phyloP scores from a whole-genome alignment of 2,113 vertebrate genomes.

The Megaceryle maxima region DNA sequence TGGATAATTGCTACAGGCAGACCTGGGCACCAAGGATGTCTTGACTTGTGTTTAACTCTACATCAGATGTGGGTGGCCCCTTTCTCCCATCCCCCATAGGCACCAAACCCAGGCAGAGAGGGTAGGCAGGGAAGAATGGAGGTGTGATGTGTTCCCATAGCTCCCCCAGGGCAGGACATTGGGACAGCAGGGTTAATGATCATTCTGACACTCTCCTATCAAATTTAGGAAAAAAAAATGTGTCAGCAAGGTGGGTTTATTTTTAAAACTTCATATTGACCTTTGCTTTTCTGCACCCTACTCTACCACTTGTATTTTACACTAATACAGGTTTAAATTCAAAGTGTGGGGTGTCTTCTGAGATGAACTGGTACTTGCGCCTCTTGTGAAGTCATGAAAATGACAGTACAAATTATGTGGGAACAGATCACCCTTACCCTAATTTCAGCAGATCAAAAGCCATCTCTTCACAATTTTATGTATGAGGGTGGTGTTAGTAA shows the following conservation, averaged over 20 bases:
- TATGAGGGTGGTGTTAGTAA: not conserved
- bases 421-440: slow-evolving; percentile 20
- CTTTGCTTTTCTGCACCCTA: not conserved
- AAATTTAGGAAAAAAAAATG: not conserved
- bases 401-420: not conserved
- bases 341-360: not conserved
- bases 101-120: not conserved
- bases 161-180: not conserved
- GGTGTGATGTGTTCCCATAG: not conserved
- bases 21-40: not conserved
- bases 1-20: not conserved
- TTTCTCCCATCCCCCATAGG: not conserved
- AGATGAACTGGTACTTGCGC: not conserved
- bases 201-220: not conserved
- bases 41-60: not conserved
- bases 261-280: not conserved
- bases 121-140: not conserved
- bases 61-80: not conserved
- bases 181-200: not conserved
- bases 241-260: not conserved
- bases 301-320: not conserved
- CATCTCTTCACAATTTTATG: not conserved
- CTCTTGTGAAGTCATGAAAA: not conserved
- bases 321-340: not conserved
- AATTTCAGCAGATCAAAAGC: slow-evolving; percentile 4